Evolutionary conservation across 2,113 vertebrate species (phyloP).

Genomic region (Crocuta crocuta): DNA sequence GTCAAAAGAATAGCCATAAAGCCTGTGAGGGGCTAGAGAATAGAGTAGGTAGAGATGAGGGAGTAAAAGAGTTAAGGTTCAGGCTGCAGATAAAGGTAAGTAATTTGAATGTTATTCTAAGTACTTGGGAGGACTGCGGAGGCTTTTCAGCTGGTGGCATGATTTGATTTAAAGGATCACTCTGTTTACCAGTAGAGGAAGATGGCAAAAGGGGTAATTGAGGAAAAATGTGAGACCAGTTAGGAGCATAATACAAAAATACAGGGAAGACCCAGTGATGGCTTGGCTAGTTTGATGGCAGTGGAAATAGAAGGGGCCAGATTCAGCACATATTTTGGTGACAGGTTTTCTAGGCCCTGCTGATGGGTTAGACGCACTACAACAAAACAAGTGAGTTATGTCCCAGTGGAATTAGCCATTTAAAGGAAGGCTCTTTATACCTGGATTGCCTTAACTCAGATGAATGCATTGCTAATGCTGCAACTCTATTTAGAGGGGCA

Average conservation of each 20-base stretch:
- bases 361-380: not conserved
- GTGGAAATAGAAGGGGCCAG: not conserved
- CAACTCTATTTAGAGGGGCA: slow-evolving; percentile 17
- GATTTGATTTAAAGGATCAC: not conserved
- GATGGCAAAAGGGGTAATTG: not conserved
- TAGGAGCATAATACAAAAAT: not conserved
- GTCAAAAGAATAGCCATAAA: not conserved
- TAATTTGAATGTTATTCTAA: not conserved
- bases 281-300: not conserved
- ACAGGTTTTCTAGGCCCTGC: not conserved
- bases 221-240: not conserved
- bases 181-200: not conserved
- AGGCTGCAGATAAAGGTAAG: not conserved
- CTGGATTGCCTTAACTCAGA: slow-evolving; percentile 42
- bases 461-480: slow-evolving; percentile 52
- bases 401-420: slow-evolving; percentile 23
- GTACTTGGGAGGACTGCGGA: not conserved
- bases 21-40: accelerated
- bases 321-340: not conserved
- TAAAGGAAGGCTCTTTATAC: slow-evolving; percentile 47
- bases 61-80: not conserved
- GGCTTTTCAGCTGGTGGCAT: not conserved
- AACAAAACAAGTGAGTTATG: not conserved
- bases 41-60: not conserved
- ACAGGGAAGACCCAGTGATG: not conserved